Percentiles rank a stretch among this genome's conserved stretches.
phyloP scores from a whole-genome alignment of 2,888 invertebrate genomes.

The Molanna angustata region DNA sequence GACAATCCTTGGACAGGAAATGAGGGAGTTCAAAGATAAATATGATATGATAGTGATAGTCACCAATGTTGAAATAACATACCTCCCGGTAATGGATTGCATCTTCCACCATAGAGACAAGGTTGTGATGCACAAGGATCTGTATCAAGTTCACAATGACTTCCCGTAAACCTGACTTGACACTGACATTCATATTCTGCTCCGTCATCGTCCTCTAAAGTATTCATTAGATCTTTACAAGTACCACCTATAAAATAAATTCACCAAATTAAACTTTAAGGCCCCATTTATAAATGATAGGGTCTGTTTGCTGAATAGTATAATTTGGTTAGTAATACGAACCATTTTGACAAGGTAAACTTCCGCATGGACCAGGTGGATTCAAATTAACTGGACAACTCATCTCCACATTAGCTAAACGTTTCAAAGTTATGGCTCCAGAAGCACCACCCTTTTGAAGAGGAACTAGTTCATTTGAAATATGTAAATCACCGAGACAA shows the following conservation, averaged over 20 bases:
- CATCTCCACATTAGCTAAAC: conserved; percentile 69
- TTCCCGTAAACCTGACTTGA: conserved; percentile 72
- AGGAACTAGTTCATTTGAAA: conserved; percentile 74
- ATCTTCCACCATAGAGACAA: conserved; percentile 80
- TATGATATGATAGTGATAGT: too few species aligned
- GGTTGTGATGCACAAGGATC: conserved; percentile 90
- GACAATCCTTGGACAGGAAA: too few species aligned
- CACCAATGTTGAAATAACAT: too few species aligned
- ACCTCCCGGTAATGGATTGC: conserved; percentile 53
- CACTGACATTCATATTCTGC: conserved; percentile 74
- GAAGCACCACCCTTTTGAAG: conserved; percentile 54
- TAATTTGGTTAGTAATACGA: not conserved
- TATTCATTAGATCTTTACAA: conserved; percentile 57
- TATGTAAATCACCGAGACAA: conserved; percentile 83
- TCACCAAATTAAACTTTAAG: not conserved
- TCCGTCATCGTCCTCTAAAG: conserved; percentile 42
- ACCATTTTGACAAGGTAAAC: conserved; percentile 79
- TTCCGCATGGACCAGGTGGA: conserved; percentile 67
- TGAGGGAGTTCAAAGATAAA: too few species aligned
- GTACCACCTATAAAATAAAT: conserved; percentile 47
- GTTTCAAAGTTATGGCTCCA: conserved; percentile 61
- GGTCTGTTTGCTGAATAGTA: not conserved
- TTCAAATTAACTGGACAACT: conserved; percentile 61
- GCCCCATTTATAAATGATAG: not conserved
- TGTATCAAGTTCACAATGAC: conserved; percentile 79